Evolutionary conservation across 2,113 vertebrate species (phyloP), one percentile per base, ranked within the genome.

Genomic region (Grallaria varia): DNA sequence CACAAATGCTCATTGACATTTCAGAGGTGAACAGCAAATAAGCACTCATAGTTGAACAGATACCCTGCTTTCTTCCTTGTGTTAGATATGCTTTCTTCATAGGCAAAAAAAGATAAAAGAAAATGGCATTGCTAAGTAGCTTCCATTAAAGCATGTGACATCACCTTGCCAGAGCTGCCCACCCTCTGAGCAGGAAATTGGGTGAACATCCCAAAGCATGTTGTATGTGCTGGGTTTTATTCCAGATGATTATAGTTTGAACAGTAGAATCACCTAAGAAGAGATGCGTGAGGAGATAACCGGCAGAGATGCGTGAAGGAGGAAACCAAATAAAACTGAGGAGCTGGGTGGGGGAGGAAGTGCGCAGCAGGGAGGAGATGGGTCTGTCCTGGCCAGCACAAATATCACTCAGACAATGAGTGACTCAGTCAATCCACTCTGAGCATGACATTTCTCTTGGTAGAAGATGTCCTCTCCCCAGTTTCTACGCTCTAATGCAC

Each of bases 1-100:
- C 75, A 76, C 71, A 95, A 93, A 95, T 96, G 93, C 95, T 94
- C 92, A 73, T 31, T 96, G 95, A 89, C 95, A 96, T 96, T 95
- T 97, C 75, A 82, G 88, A 94, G 80, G 92, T 89, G 84, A 95
- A 89, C 74, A 96, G 89, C 73, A 83, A 94, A 49, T 63, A 89
- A 95, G 49, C 90, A 85, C 69, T 93, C 42, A 21, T 14, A 86
- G 78, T 31, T 87, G 84, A 95, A 88, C 37, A 93, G 79, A 93
- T 66, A 45, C 30, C 56, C 86, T 44, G 47, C 47, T 78, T 60
- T 63, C 64, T 75, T 89, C 62, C 69, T 82, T 68, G 40, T 18
- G 23, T 49, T 87, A 84, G 25, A 81, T 60, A 73, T 15, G 15
- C 35, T 93, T 77, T 94, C 80, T 93, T 90, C 47, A 69, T 15